A percentile compares a stretch with the other conserved stretches of the same genome.
Evolutionary conservation across 1,140 invertebrate species (phyloP).

Genomic region (Cydia fagiglandana): DNA sequence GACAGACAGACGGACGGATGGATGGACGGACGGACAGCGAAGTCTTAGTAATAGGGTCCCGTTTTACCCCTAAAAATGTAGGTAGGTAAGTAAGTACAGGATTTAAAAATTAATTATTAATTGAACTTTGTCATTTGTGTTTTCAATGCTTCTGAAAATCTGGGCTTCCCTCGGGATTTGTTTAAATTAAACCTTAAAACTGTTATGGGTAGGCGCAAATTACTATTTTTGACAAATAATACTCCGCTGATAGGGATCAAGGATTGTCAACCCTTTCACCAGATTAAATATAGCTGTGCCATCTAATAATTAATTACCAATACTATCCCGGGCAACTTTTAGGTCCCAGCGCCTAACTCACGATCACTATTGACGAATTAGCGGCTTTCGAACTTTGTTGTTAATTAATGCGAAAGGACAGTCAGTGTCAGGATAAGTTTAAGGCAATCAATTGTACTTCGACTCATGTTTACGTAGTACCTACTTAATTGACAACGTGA

Average conservation of each 20-base stretch:
- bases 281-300: not conserved
- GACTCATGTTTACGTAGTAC: not conserved
- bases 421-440: not conserved
- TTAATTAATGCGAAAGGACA: slow-evolving; percentile 16
- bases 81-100: no score
- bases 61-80: no score
- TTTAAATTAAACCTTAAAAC: no score
- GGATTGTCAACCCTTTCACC: not conserved
- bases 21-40: no score
- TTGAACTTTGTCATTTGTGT: no score
- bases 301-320: not conserved
- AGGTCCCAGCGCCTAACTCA: not conserved
- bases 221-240: no score
- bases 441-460: not conserved
- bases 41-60: no score
- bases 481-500: not conserved
- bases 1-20: no score
- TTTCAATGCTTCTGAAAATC: no score
- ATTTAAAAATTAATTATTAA: no score
- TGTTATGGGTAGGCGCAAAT: no score
- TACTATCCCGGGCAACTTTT: not conserved
- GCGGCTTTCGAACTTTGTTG: slow-evolving; percentile 6
- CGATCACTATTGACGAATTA: slow-evolving; percentile 21
- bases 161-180: no score
- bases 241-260: not conserved